Evolutionary conservation across 2,113 vertebrate genomes (phyloP).

Genomic region (Nannospalax galili): DNA sequence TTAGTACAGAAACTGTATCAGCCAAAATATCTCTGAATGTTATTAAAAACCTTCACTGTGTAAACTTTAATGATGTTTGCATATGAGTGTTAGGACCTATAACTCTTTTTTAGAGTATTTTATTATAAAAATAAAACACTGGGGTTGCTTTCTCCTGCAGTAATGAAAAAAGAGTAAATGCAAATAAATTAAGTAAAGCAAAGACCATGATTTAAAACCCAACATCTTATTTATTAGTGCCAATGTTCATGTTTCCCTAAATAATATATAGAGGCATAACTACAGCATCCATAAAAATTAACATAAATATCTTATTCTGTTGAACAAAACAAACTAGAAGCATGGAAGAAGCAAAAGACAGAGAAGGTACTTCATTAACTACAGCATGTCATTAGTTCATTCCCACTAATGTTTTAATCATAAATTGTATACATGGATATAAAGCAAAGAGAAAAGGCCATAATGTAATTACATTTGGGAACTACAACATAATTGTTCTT

Average conservation of each 20-base stretch:
- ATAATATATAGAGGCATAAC: slow-evolving; percentile 61
- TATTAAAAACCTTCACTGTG: slow-evolving; percentile 58
- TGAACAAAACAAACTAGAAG: background rate
- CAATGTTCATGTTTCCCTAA: slow-evolving; percentile 48
- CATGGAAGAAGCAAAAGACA: slow-evolving; percentile 18
- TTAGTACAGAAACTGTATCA: slow-evolving; percentile 25
- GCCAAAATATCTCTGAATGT: slow-evolving; percentile 22
- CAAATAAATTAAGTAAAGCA: slow-evolving; percentile 67
- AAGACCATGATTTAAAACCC: slow-evolving; percentile 69
- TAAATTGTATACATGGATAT: slow-evolving; percentile 23
- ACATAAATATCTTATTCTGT: slow-evolving; percentile 52
- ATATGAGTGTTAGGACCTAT: slow-evolving; percentile 41
- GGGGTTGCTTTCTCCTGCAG: slow-evolving; percentile 31
- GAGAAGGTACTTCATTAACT: slow-evolving; percentile 41
- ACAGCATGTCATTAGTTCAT: slow-evolving; percentile 44
- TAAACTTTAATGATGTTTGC: slow-evolving; percentile 74
- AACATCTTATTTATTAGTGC: slow-evolving; percentile 64
- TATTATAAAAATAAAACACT: slow-evolving; percentile 74
- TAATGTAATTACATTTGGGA: slow-evolving; percentile 51
- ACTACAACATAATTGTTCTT: background rate
- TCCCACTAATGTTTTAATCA: slow-evolving; percentile 52
- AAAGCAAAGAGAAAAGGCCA: slow-evolving; percentile 33
- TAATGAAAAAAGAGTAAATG: slow-evolving; percentile 71
- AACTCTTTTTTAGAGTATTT: slow-evolving; percentile 66
- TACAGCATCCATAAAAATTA: slow-evolving; percentile 65